Base-by-base conservation (phyloP, 2,888 invertebrate genomes). In the Nomada ferruginata region DNA sequence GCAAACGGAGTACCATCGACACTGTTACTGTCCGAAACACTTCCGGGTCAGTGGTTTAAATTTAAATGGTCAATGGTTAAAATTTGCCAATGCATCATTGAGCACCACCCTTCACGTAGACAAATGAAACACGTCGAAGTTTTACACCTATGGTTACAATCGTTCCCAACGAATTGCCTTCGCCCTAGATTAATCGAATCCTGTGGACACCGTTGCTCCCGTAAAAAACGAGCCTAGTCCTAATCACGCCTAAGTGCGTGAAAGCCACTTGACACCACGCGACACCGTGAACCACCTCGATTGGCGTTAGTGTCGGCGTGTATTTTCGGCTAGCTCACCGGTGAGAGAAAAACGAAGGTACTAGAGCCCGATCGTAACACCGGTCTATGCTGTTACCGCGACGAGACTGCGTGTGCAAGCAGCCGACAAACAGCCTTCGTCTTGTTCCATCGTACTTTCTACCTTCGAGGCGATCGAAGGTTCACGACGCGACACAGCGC, bases 391-490 rank as follows among this genome's bases (percentile, higher is more conserved):
- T 75, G 79, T 79, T 82, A 80, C 85, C 80, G 63, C 78, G 80
- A 70, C 64, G 68, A 77, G 82, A 84, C 84, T 84, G 77, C 81
- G 83, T 72, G 74, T 75, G 84, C 77, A 76, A 73, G 66, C 70
- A 69, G 60, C 69, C 85, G 79, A 84, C 83, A 77, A 79, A 76
- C 78, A 85, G 80, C 87, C 87, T 87, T 87, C 87, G 85, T 74
- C 79, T 85, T 55, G 79, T 80, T 87, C 76, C 84, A 77, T 70
- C 79, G 84, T 68, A 88, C 88, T 88, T 88, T 88, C 88, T 88
- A 88, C 88, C 85, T 88, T 74, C 85, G 82, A 88, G 87, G 87
- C 87, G 83, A 88, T 87, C 85, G 84, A 77, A 79, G 78, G 71
- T 59, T 79, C 73, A 47, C 61, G 66, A 53, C 26, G 55, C 52